Evolutionary conservation across 64 coral and sea anemone species (phyloP), one percentile per base, ranked within the genome.

Genomic region (Platygyra sinensis): DNA sequence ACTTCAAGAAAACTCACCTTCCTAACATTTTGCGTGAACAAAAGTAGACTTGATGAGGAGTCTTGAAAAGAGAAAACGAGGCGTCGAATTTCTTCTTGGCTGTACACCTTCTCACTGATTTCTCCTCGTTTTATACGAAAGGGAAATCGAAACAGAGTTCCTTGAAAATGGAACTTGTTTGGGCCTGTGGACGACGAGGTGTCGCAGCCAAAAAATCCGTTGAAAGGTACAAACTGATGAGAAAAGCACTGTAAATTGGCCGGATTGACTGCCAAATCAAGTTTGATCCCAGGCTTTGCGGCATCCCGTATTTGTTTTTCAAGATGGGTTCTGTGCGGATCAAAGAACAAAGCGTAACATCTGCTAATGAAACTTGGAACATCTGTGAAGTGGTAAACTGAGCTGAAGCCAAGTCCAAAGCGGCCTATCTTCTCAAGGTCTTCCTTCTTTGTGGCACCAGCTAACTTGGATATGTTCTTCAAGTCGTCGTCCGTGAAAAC

Each of bases 331-430:
- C 89, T 98, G 74, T 91, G 76, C 29, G 96, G 96, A 76, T 98
- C 96, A 76, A 94, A 98, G 67, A 94, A 91, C 22, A 92, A 79
- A 8, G 86, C 89, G 80, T 72, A 94, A 12, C 67, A 71, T 67
- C 89, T 75, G 54, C 72, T 98, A 20, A 98, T 63, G 60, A 98
- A 98, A 86, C 96, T 94, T 9, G 96, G 96, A 4, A 93, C 89
- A 82, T 98, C 96, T 2, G 96, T 98, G 64, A 98, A 86, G 85
- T 98, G 96, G 28, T 98, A 98, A 18, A 98, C 92, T 5, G 96
- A 94, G 50, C 94, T 98, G n/a, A 98, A 98, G 18, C 96, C 96
- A 39, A 98, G 88, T 22, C 96, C 96, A 89, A 98, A 98, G 42
- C 96, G 89, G 78, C 96, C 96, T 63, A 98, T 98, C 52, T 98